phyloP scores from a whole-genome alignment of 1,140 invertebrate species.

The Hermatobates lingyangjiaoensis region DNA sequence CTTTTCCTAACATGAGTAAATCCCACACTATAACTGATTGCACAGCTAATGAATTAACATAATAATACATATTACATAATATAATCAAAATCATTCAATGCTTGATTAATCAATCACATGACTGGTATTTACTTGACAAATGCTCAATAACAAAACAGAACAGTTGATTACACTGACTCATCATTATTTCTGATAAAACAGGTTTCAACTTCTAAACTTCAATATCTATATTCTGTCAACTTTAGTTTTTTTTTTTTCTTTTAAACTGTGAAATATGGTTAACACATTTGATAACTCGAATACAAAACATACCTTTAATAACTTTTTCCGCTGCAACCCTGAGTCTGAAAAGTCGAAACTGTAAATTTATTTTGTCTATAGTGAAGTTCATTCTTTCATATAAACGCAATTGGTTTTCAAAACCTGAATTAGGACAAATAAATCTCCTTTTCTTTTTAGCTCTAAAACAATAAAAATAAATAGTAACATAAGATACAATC shows the following conservation, averaged over 20 bases:
- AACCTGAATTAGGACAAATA: conserved; percentile 50
- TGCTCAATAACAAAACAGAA: too few species aligned
- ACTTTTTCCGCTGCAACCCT: conserved; percentile 60
- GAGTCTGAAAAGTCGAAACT: conserved; percentile 56
- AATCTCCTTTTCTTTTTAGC: conserved; percentile 42
- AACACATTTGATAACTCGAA: conserved; percentile 1
- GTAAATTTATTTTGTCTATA: conserved; percentile 45
- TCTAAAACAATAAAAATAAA: conserved; percentile 21
- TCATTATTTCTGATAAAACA: too few species aligned
- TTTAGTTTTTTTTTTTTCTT: not conserved
- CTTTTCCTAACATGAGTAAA: too few species aligned
- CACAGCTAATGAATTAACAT: too few species aligned
- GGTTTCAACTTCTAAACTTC: not conserved
- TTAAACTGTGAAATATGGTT: not conserved
- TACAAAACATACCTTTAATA: conserved; percentile 34
- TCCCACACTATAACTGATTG: too few species aligned
- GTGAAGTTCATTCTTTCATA: conserved; percentile 55
- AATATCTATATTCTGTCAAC: not conserved
- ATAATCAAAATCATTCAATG: too few species aligned
- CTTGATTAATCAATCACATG: too few species aligned
- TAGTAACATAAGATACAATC: not conserved
- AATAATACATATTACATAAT: too few species aligned
- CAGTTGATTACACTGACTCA: too few species aligned
- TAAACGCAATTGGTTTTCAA: conserved; percentile 51
- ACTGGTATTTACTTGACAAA: too few species aligned